phyloP scores from a whole-genome alignment of 2,113 vertebrate genomes.

The Oxyruncus cristatus region DNA sequence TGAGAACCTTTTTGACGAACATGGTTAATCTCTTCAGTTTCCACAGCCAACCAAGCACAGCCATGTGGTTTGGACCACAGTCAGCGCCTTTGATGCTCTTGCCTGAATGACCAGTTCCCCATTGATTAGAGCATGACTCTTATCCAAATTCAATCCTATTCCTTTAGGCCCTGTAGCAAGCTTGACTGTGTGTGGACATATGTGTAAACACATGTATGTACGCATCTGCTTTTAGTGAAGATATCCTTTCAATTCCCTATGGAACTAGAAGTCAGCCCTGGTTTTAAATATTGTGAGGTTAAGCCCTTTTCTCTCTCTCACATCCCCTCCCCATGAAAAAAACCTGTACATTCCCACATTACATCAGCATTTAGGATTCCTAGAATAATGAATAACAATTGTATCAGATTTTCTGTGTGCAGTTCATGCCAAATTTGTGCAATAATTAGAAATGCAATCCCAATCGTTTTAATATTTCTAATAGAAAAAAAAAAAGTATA shows the following conservation, averaged over 20 bases:
- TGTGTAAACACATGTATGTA: not conserved
- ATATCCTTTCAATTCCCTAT: constrained; percentile 12
- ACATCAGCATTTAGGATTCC: constrained; percentile 26
- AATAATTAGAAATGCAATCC: constrained; percentile 35
- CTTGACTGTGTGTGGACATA: not conserved
- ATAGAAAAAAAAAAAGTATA: not conserved
- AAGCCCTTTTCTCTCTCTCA: not conserved
- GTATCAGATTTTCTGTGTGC: not conserved
- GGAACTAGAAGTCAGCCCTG: not conserved
- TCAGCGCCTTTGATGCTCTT: not conserved
- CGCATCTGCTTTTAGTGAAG: not conserved
- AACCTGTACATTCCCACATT: constrained; percentile 4
- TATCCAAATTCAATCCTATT: not conserved
- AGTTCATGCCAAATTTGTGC: not conserved
- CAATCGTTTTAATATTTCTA: constrained; percentile 57
- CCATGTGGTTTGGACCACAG: not conserved
- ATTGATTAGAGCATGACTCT: not conserved
- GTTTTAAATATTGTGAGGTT: not conserved
- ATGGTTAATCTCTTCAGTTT: not conserved
- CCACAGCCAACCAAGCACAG: not conserved
- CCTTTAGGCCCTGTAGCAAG: not conserved
- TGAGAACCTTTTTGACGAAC: not conserved
- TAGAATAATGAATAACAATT: constrained; percentile 31
- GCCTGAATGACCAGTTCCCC: not conserved
- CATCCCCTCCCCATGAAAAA: not conserved